A percentile compares a stretch with the other conserved stretches of the same genome.
These are phyloP conservation scores for Phymanthus crucifer DNA, from an alignment of 92 coral and sea anemone genomes.

Conservation along the genomic window DNA sequence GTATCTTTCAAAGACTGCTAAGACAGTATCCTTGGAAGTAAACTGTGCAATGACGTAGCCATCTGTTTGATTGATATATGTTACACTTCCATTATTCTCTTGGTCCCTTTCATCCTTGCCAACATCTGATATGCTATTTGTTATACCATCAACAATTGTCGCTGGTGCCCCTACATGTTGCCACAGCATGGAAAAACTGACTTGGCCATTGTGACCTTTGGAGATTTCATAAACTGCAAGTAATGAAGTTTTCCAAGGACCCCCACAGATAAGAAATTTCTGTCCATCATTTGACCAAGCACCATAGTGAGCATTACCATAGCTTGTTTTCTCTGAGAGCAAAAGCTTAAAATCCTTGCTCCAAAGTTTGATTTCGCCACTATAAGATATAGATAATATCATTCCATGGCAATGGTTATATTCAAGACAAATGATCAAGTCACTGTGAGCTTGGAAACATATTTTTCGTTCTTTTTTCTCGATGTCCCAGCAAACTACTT, in stretches of 20 bases:
- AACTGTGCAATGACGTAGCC: conserved; percentile 64
- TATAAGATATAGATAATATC: conserved; percentile 58
- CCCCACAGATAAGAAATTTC: conserved; percentile 57
- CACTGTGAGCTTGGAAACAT: conserved; percentile 81
- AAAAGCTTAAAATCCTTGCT: conserved; percentile 45
- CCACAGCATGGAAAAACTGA: conserved; percentile 34
- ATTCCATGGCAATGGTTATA: conserved; percentile 41
- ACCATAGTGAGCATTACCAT: conserved; percentile 58
- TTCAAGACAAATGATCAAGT: conserved; percentile 71
- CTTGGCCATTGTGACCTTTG: conserved; percentile 9
- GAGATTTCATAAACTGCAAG: conserved; percentile 50
- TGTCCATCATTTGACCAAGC: conserved; percentile 62
- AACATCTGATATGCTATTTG: conserved; percentile 4
- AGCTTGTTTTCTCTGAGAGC: conserved; percentile 29
- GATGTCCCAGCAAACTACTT: conserved; percentile 76
- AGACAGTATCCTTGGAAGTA: conserved; percentile 46
- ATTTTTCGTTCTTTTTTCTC: conserved; percentile 36
- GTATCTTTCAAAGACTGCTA: conserved; percentile 68
- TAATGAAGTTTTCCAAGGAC: conserved; percentile 47
- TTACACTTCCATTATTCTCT: conserved; percentile 46
- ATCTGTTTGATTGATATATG: conserved; percentile 69
- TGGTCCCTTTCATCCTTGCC: not conserved
- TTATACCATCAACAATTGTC: conserved; percentile 6
- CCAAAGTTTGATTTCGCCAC: conserved; percentile 85
- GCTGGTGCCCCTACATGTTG: conserved; percentile 5